These are phyloP conservation scores for Atta cephalotes DNA, from an alignment of 1,140 invertebrate species.

Conservation along the genomic window DNA sequence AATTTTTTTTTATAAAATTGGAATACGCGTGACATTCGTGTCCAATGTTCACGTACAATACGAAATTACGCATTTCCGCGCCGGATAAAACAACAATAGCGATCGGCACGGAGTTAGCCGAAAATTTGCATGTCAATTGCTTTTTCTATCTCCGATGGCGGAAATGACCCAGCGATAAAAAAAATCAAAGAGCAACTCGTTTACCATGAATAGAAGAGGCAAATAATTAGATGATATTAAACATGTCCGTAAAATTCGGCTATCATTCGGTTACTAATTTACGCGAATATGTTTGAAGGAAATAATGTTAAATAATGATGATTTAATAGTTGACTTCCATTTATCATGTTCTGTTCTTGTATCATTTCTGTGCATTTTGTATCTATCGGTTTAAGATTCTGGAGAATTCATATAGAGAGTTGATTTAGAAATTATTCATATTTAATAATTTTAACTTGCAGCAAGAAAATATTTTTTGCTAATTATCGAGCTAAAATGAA, in stretches of 20 bases:
- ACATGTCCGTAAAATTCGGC: conserved; percentile 12
- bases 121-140: conserved; percentile 75
- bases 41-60: conserved; percentile 3
- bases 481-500: conserved; percentile 25
- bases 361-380: background rate
- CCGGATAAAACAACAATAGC: conserved; percentile 60
- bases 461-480: background rate
- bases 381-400: background rate
- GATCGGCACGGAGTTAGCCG: conserved; percentile 40
- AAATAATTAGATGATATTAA: conserved; percentile 47
- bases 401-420: background rate
- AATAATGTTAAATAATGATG: conserved; percentile 8
- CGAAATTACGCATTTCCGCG: conserved; percentile 50
- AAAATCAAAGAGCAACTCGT: conserved; percentile 18
- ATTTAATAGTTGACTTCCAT: background rate
- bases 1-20: background rate
- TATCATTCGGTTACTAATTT: background rate
- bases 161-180: conserved; percentile 42
- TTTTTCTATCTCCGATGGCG: conserved; percentile 52
- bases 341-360: conserved; percentile 18
- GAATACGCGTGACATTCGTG: background rate
- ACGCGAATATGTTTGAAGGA: background rate
- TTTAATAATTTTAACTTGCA: background rate
- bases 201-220: conserved; percentile 35
- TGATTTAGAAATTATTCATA: conserved; percentile 5